These are phyloP conservation scores for Bothrops jararaca DNA, from an alignment of 2,113 vertebrate genomes.

Conservation along the genomic window DNA sequence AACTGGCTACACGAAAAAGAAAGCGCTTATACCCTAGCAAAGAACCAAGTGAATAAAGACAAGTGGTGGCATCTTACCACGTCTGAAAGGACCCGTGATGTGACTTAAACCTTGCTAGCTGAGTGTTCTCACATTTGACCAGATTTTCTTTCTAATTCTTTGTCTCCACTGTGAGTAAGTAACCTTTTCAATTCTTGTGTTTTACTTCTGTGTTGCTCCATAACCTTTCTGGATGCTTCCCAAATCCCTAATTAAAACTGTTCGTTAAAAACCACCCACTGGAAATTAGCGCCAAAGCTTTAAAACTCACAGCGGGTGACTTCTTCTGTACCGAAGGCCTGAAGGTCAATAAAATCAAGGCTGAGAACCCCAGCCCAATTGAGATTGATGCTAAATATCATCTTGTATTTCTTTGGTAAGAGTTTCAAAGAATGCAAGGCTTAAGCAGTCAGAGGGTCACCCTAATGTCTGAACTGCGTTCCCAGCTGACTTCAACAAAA, in stretches of 20 bases:
- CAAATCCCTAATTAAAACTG: slow-evolving; percentile 15
- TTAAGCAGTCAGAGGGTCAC: neutral
- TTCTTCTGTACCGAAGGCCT: slow-evolving; percentile 1
- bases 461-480: neutral
- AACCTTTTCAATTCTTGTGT: neutral
- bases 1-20: neutral
- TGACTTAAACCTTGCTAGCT: neutral
- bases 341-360: neutral
- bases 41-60: neutral
- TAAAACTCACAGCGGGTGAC: slow-evolving; percentile 37
- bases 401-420: neutral
- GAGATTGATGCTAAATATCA: neutral
- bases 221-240: slow-evolving; percentile 24
- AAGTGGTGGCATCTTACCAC: neutral
- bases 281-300: slow-evolving; percentile 1
- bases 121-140: neutral
- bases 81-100: neutral
- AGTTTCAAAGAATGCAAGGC: neutral
- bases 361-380: neutral
- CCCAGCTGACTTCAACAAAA: neutral
- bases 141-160: neutral
- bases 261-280: neutral
- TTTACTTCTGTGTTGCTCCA: slow-evolving; percentile 15
- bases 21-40: rapidly evolving
- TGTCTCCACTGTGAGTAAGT: neutral